Conservation (phyloP, 2,888 invertebrate genomes). For the Lymantria monacha region DNA sequence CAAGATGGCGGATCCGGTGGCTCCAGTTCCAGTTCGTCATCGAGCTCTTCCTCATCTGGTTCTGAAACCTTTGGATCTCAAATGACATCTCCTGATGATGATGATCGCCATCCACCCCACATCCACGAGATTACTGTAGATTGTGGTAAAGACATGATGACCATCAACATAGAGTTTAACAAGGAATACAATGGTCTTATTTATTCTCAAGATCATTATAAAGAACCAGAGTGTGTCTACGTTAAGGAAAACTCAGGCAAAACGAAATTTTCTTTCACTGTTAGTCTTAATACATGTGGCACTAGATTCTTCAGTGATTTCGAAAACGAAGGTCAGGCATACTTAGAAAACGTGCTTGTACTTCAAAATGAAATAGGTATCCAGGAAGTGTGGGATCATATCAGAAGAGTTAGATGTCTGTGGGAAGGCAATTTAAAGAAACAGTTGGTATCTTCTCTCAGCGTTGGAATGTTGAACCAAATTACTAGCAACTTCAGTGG, state of each 20-base stretch:
- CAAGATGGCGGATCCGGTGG: constrained; percentile 5
- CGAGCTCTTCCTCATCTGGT: constrained; percentile 12
- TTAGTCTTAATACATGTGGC: constrained; percentile 88
- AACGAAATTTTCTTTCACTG: constrained; percentile 87
- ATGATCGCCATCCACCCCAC: constrained; percentile 87
- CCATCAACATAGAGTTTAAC: constrained; percentile 90
- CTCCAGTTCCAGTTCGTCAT: constrained; percentile 10
- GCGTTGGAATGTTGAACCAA: constrained; percentile 90
- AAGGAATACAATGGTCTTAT: constrained; percentile 89
- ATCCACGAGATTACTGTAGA: constrained; percentile 89
- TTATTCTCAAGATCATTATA: constrained; percentile 89
- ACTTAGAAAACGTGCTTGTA: constrained; percentile 89
- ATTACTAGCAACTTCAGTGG: constrained; percentile 92
- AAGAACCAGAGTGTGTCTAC: constrained; percentile 87
- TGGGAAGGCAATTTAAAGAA: constrained; percentile 92
- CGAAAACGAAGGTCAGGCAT: constrained; percentile 88
- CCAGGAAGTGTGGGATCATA: constrained; percentile 90
- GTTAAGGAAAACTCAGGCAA: constrained; percentile 87
- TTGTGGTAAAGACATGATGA: constrained; percentile 92
- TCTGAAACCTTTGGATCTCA: constrained; percentile 22
- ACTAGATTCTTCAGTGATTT: constrained; percentile 91
- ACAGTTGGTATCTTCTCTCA: constrained; percentile 87
- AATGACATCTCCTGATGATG: constrained; percentile 53
- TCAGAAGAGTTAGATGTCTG: constrained; percentile 88
- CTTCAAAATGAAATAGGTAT: constrained; percentile 90